Conservation (phyloP, 2,113 vertebrate species). For the Chrysemys picta region DNA sequence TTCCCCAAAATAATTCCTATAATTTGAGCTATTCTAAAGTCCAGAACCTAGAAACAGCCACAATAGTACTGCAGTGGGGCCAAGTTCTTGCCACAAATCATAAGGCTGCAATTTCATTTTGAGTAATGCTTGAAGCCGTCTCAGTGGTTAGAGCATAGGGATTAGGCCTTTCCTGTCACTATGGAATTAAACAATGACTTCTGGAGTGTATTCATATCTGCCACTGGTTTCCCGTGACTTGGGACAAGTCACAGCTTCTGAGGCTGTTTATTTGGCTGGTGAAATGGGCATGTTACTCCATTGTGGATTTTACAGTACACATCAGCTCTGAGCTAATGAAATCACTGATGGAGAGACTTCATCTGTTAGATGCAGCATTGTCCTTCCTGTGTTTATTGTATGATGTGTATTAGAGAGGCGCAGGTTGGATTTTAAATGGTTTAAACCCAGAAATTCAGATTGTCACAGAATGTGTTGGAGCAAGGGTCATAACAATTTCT, state of each 20-base stretch:
- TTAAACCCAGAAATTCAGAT: background rate
- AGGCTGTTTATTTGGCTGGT: background rate
- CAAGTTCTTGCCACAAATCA: background rate
- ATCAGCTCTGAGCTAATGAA: background rate
- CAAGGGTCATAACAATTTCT: background rate
- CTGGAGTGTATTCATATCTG: background rate
- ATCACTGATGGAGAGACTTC: background rate
- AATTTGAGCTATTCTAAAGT: background rate
- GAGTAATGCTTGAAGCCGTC: background rate
- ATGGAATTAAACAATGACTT: too few species aligned
- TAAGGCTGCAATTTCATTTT: background rate
- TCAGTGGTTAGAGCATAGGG: background rate
- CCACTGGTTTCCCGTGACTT: background rate
- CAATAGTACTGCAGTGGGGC: too few species aligned
- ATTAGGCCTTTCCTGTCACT: background rate
- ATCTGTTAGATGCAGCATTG: background rate
- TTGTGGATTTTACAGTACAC: background rate
- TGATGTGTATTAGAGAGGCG: background rate
- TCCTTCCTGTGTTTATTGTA: background rate
- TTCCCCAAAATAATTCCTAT: background rate
- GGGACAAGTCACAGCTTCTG: background rate
- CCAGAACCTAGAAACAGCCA: background rate
- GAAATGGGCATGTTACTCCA: background rate
- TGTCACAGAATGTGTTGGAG: background rate
- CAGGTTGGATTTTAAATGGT: background rate